Percentiles rank a stretch among this genome's conserved stretches.
phyloP scores from a whole-genome alignment of 2,797 vertebrate species.

The Apodemus agrarius region DNA sequence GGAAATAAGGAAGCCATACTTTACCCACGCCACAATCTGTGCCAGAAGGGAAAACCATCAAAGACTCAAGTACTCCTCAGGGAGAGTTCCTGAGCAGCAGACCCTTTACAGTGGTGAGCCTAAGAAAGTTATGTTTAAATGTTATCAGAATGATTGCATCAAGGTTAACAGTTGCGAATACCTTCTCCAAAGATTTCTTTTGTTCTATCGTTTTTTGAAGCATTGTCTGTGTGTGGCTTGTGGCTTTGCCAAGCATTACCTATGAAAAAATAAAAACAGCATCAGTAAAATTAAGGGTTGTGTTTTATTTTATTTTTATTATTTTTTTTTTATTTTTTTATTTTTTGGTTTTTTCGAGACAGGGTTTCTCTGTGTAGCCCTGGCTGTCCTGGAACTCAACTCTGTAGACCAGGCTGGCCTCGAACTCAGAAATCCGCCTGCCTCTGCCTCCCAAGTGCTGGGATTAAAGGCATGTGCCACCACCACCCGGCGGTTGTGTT shows the following conservation, averaged over 20 bases:
- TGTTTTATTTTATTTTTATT: neutral
- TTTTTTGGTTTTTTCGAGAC: too few species aligned
- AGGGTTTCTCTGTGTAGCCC: too few species aligned
- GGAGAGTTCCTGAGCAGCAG: neutral
- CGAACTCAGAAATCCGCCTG: too few species aligned
- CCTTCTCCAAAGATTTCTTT: conserved; percentile 94
- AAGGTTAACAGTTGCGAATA: conserved; percentile 72
- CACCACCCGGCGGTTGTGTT: too few species aligned
- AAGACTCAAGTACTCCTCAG: neutral
- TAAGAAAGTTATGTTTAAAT: neutral
- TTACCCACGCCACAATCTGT: neutral
- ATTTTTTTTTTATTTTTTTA: too few species aligned
- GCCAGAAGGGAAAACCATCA: neutral
- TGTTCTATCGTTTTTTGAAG: conserved; percentile 94
- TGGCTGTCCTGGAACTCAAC: too few species aligned
- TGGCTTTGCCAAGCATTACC: conserved; percentile 95
- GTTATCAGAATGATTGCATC: neutral
- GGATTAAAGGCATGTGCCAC: too few species aligned
- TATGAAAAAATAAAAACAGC: conserved; percentile 77
- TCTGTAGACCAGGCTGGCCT: too few species aligned
- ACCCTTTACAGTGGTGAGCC: neutral
- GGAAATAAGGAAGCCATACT: neutral
- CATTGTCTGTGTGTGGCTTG: conserved; percentile 92
- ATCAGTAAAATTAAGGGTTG: neutral
- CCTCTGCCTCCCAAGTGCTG: too few species aligned